Percentiles rank a stretch among this genome's conserved stretches.
These are phyloP conservation scores for Xerus inauris DNA, from an alignment of 2,113 vertebrate species.

Conservation along the genomic window DNA sequence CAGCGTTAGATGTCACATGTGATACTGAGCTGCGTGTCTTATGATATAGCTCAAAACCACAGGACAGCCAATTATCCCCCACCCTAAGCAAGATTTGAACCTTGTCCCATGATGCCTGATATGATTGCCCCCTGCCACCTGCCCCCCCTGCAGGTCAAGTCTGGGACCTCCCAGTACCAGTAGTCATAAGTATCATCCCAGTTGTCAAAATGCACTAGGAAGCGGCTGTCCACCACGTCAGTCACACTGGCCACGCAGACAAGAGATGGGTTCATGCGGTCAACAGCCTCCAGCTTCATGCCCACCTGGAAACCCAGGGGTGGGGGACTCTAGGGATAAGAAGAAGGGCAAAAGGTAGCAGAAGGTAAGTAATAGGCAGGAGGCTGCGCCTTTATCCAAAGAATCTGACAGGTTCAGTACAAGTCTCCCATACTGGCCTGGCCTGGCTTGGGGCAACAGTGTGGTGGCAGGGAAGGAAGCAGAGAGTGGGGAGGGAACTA, in stretches of 20 bases:
- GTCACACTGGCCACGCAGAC: constrained; percentile 98
- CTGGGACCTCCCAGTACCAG: constrained; percentile 89
- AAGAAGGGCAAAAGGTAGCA: not conserved
- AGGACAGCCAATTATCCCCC: not conserved
- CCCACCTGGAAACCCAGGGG: constrained; percentile 94
- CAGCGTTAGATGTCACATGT: not conserved
- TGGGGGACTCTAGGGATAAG: constrained; percentile 86
- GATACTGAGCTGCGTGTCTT: not conserved
- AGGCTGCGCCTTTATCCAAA: not conserved
- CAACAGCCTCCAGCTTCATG: constrained; percentile 98
- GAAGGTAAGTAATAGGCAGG: not conserved
- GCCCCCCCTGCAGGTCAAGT: not conserved
- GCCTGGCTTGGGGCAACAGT: not conserved
- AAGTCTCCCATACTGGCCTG: not conserved
- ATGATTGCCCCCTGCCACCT: not conserved
- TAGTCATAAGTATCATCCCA: constrained; percentile 99
- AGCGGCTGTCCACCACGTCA: constrained; percentile 93
- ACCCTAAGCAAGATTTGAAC: not conserved
- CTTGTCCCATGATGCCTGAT: not conserved
- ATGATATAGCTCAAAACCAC: not conserved
- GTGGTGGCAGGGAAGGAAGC: not conserved
- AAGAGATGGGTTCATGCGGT: constrained; percentile 98
- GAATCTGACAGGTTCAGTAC: not conserved
- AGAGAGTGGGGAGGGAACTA: no score
- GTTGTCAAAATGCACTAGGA: constrained; percentile 99